Conservation (phyloP, 2,888 invertebrate species). For the Heteromurus nitidus region DNA sequence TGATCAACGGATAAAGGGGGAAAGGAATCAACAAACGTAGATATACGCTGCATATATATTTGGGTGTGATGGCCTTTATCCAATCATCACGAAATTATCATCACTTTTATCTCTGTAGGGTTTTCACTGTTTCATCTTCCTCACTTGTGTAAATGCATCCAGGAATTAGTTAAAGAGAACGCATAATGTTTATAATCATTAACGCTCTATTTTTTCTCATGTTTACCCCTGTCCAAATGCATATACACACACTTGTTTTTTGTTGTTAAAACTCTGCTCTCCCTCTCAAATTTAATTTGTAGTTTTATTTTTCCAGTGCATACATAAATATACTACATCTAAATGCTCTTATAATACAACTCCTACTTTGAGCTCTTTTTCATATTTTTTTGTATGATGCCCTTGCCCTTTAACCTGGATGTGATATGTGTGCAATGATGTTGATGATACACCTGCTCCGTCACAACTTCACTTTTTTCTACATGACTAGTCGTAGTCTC, state of each 20-base stretch:
- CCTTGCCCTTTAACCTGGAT: slow-evolving; percentile 66
- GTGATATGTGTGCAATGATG: slow-evolving; percentile 46
- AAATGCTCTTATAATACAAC: no score
- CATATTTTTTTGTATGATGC: slow-evolving; percentile 42
- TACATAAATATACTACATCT: neutral
- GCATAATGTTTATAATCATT: slow-evolving; percentile 36
- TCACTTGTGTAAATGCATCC: slow-evolving; percentile 21
- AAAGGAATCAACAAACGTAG: no score
- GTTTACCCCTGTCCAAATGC: neutral
- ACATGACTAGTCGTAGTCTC: neutral
- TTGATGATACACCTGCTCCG: slow-evolving; percentile 61
- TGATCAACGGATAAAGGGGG: no score
- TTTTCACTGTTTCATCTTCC: neutral
- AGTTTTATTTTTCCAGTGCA: neutral
- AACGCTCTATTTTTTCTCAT: neutral
- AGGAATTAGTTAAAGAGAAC: slow-evolving; percentile 35
- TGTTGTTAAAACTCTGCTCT: no score
- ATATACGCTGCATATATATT: no score
- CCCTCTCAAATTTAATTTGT: no score
- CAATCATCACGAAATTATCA: slow-evolving; percentile 59
- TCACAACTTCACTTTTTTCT: slow-evolving; percentile 45
- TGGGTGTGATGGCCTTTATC: slow-evolving; percentile 32
- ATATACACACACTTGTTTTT: neutral
- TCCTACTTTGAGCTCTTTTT: no score
- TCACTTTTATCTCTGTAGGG: slow-evolving; percentile 34